Conservation (phyloP, 2,797 vertebrate genomes). For the Varecia variegata region DNA sequence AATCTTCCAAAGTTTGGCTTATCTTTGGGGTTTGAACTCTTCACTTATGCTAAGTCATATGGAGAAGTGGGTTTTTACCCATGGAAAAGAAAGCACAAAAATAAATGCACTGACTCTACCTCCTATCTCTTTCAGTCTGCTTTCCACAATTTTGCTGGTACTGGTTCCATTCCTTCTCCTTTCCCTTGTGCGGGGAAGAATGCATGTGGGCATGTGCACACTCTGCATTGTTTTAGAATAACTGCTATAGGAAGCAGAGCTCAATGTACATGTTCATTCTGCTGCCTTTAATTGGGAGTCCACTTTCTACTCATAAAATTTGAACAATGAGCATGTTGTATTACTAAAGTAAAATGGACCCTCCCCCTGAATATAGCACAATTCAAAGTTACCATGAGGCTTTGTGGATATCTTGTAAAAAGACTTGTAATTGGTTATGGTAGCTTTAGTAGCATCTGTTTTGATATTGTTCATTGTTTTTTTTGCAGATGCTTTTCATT, state of each 20-base stretch:
- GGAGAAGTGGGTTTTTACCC: not conserved
- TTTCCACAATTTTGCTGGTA: not conserved
- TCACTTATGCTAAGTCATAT: not conserved
- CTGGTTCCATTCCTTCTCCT: not conserved
- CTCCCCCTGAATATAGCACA: not conserved
- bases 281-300: not conserved
- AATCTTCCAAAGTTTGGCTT: not conserved
- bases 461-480: not conserved
- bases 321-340: not conserved
- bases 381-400: not conserved
- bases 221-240: not conserved
- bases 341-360: not conserved
- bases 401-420: not conserved
- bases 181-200: not conserved
- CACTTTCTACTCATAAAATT: not conserved
- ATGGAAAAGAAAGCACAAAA: not conserved
- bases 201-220: not conserved
- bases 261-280: not conserved
- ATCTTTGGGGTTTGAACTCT: not conserved
- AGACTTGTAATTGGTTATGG: not conserved
- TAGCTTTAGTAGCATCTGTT: not conserved
- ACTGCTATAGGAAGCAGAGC: not conserved
- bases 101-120: not conserved
- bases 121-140: not conserved
- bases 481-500: not conserved